phyloP scores from a whole-genome alignment of 92 coral and sea anemone genomes.

The Chrysogorgia sp. region DNA sequence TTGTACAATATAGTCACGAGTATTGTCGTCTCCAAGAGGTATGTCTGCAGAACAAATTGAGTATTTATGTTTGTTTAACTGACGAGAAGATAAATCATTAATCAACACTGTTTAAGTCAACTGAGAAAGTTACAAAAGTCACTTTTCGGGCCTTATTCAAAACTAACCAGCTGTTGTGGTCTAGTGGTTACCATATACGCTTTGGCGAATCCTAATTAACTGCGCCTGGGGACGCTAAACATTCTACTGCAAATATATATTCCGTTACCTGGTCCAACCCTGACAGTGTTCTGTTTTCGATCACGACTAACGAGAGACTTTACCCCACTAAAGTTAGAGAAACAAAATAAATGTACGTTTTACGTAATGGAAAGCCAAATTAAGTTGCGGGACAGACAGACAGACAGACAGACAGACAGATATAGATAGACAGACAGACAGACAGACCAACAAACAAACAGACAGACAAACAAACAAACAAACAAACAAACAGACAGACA shows the following conservation, averaged over 20 bases:
- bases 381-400: background rate
- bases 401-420: background rate
- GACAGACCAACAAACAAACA: too few relatives aligned
- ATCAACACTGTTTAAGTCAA: too few relatives aligned
- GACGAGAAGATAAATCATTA: too few relatives aligned
- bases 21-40: slow-evolving; percentile 85
- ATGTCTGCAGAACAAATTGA: slow-evolving; percentile 54
- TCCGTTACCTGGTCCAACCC: slow-evolving; percentile 65
- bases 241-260: background rate
- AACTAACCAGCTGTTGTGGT: too few relatives aligned
- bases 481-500: background rate
- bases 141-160: too few relatives aligned
- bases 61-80: too few relatives aligned
- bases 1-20: slow-evolving; percentile 78
- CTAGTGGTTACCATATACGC: too few relatives aligned
- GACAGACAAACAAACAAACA: too few relatives aligned
- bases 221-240: background rate
- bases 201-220: too few relatives aligned
- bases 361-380: background rate
- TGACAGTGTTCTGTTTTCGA: slow-evolving; percentile 66
- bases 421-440: background rate
- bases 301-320: slow-evolving; percentile 89
- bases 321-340: slow-evolving; percentile 62
- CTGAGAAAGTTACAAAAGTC: too few relatives aligned
- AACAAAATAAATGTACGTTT: background rate